phyloP scores from a whole-genome alignment of 2,888 invertebrate genomes.

The Mesorhabditis sp. region DNA sequence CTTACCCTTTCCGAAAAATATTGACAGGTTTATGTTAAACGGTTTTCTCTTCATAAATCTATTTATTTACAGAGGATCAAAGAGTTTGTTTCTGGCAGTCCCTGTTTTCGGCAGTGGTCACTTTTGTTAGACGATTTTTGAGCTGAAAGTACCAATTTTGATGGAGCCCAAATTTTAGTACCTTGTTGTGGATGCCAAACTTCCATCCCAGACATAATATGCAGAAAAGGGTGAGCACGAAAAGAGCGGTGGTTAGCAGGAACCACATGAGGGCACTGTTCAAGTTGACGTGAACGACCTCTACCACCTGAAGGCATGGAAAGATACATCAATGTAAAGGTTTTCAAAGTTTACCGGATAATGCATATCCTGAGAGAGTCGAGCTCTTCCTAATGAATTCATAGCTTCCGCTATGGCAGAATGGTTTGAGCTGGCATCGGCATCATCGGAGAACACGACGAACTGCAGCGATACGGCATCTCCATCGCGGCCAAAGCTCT shows the following conservation, averaged over 20 bases:
- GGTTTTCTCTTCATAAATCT: background rate
- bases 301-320: background rate
- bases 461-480: background rate
- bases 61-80: too few species aligned
- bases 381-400: background rate
- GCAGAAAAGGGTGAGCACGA: background rate
- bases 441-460: background rate
- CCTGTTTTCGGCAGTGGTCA: background rate
- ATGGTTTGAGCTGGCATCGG: background rate
- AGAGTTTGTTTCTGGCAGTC: background rate
- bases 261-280: background rate
- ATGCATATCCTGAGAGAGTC: slow-evolving; percentile 2
- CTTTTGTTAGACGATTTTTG: background rate
- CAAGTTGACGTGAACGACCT: background rate
- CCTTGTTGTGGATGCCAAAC: background rate
- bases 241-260: background rate
- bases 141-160: background rate
- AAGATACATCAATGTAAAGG: background rate
- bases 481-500: background rate
- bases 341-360: background rate
- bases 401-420: background rate
- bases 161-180: background rate
- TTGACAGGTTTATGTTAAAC: background rate
- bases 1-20: background rate
- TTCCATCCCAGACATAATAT: background rate